Base-by-base conservation (phyloP, 2,888 invertebrate genomes). In the Drosophila rubida region DNA sequence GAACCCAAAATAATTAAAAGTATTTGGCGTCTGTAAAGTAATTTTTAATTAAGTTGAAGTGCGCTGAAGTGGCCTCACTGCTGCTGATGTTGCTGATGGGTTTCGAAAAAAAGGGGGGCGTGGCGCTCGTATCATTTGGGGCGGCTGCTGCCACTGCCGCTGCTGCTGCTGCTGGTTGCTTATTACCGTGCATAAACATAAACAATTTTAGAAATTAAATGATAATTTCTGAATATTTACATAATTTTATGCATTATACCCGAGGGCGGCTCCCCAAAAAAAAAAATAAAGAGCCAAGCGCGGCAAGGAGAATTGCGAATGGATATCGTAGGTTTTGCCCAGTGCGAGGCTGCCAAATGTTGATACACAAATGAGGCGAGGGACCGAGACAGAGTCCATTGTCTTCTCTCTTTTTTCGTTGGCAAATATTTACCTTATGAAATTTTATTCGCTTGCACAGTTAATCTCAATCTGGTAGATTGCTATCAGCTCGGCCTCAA, bases 31-130 rank as follows among this genome's bases (percentile, higher is more conserved):
- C 84, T 83, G 86, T 86, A 84, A 86, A 83, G 84, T 84, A 84
- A 84, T 84, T 84, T 84, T 84, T 86, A 84, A 84, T 84, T 84
- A 84, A 83, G 84, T 84, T 86, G 86, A 84, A 84, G 84, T 83
- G 79, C 80, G 79, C 50, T 71, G 58, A 80, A 85, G 72, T 71
- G 41, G 55, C 46, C 6, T 51, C 27, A 19, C 16, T 27, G 39
- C 7, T 44, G 54, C 6, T 30, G 46, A 14, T 16, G 25, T 16
- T 37, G 41, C 54, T 71, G 71, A 63, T 75, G 67, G 75, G 30
- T 50, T 62, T 42, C 25, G 23, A 44, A 7, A 39, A 11, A 19
- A 11, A 8, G 13, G 35, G 55, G 58, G 72, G 68, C 68, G 55
- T 69, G 62, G 62, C 54, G 48, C 30, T 30, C 9, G 11, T 30